These are phyloP conservation scores for Chanos chanos DNA, from an alignment of 2,797 vertebrate species.

Conservation along the genomic window DNA sequence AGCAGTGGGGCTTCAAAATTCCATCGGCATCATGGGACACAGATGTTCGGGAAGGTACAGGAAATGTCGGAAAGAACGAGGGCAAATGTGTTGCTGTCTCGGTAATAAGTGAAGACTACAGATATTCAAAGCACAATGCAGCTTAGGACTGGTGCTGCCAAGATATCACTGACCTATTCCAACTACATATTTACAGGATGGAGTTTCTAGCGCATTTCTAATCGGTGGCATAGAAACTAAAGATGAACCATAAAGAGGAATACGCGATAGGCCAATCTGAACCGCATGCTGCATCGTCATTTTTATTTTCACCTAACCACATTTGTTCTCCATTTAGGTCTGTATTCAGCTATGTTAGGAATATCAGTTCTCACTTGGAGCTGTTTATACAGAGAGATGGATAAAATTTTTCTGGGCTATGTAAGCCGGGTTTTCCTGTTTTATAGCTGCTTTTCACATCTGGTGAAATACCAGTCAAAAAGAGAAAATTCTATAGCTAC, in stretches of 20 bases:
- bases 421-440: too few species aligned
- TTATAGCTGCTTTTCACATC: too few species aligned
- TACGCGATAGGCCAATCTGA: slow-evolving; percentile 21
- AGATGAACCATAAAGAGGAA: too few species aligned
- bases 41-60: slow-evolving; percentile 26
- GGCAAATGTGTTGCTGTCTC: background rate
- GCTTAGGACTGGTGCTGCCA: background rate
- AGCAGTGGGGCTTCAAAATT: slow-evolving; percentile 49
- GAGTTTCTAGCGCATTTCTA: too few species aligned
- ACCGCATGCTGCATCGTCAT: slow-evolving; percentile 44
- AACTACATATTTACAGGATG: too few species aligned
- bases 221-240: too few species aligned
- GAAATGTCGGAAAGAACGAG: background rate
- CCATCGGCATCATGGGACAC: slow-evolving; percentile 40
- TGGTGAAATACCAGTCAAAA: too few species aligned
- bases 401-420: too few species aligned
- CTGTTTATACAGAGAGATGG: too few species aligned
- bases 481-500: too few species aligned
- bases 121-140: background rate
- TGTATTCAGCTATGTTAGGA: slow-evolving; percentile 1
- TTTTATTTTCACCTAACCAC: slow-evolving; percentile 44
- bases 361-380: too few species aligned
- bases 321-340: slow-evolving; percentile 50
- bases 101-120: background rate
- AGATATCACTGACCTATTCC: background rate